Evolutionary conservation across 2,888 invertebrate genomes (phyloP), one percentile per base, ranked within the genome.

Genomic region (Beris morrisii): DNA sequence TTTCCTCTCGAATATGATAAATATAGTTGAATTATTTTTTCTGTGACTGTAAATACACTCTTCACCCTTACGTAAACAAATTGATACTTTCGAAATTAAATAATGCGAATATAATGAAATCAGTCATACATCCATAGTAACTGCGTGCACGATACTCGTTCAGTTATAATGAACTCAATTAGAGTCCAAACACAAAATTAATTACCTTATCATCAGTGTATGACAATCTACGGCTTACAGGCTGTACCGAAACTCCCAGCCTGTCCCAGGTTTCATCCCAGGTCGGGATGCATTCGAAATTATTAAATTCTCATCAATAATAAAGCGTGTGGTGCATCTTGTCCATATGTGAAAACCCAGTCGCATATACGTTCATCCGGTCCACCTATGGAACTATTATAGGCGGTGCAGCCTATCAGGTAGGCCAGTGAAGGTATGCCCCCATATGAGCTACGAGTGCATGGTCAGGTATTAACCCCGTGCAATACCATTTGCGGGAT

Each of bases 401-500:
- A 6, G 48, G 12, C 11, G n/a, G n/a, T 48, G 48, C 15, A 11
- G 15, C 11, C 22, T 5, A 15, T 48, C 48, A 48, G n/a, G n/a
- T 48, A 12, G 4, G n/a, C 7, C n/a, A 48, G 15, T 28, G 31
- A 9, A 31, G 5, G 11, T 54, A 54, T 55, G 31, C 54, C 11
- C 11, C 15, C 30, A 6, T 54, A 53, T 5, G 53, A 54, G n/a
- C 11, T 54, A 38, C 13, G 38, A 55, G 12, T 50, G 12, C 13
- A 15, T n/a, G 32, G 32, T 53, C 12, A 28, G 53, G 31, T 53
- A 53, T 53, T 53, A 31, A 53, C 7, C 53, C 12, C 4, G 3
- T 12, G 55, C 52, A 50, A 61, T 61, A 50, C 61, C 32, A 61
- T 61, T 61, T 61, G 61, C 32, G 61, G 61, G 50, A 50, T 61